Evolutionary conservation across 2,113 vertebrate genomes (phyloP), one percentile per base, ranked within the genome.

Genomic region (Cacatua alba): DNA sequence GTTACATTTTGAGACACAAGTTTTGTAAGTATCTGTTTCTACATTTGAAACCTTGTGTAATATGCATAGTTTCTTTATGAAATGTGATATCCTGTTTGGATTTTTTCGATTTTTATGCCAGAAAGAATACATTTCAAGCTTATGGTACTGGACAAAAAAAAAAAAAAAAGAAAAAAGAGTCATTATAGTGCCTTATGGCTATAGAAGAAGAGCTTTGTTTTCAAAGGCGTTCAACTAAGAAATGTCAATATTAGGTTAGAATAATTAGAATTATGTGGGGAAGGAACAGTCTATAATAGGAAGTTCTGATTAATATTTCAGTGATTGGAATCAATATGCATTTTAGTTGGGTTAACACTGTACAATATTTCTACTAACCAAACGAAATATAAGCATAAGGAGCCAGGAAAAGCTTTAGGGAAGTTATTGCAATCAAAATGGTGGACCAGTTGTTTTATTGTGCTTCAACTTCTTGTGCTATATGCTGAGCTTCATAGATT

Each of bases 1-100:
- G 94, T 92, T 97, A 95, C 83, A 94, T 95, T 97, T 96, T 96
- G 93, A 97, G 96, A 92, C 35, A 12, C 59, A 77, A 89, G 64
- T 94, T 92, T 94, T 88, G 68, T 29, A 94, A 96, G 86, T 94
- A 82, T 97, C 92, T 97, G 93, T 94, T 97, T 97, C 97, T 94
- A 87, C 96, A 94, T 97, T 96, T 55, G 70, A 94, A 97, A 72
- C 35, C 82, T 96, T 94, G 87, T 94, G 91, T 86, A 96, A 95
- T 88, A 96, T 79, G 80, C 95, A 96, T 93, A 92, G 95, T 71
- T 97, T 97, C 96, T 93, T 64, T 91, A 91, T 81, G 97, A 97
- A 91, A 95, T 81, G 81, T 26, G 94, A 87, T 88, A 93, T 84
- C 72, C 93, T 92, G 52, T 88, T 96, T 88, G 82, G 75, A 79